Percentiles rank a stretch among this genome's conserved stretches.
phyloP scores from a whole-genome alignment of 2,113 vertebrate species.

The Sinocyclocheilus grahami region DNA sequence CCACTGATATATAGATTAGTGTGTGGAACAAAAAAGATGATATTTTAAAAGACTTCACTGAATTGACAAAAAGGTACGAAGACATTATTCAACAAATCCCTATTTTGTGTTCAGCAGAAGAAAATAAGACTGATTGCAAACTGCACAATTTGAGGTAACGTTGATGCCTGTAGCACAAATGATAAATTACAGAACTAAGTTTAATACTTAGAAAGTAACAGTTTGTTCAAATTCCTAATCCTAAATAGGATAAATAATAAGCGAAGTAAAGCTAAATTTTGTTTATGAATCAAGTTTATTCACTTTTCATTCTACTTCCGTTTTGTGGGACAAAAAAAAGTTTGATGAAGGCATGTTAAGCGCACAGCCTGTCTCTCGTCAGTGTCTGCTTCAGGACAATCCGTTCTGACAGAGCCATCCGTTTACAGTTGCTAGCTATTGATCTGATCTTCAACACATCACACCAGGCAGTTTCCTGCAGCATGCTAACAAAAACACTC shows the following conservation, averaged over 20 bases:
- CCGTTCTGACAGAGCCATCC: constrained; percentile 55
- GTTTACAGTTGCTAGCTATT: constrained; percentile 62
- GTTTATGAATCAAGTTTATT: not conserved
- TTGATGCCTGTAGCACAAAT: not conserved
- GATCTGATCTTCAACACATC: constrained; percentile 75
- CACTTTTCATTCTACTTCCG: constrained; percentile 5
- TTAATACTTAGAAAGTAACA: not conserved
- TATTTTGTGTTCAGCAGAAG: not conserved
- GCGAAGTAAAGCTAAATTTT: not conserved
- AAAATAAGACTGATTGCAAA: not conserved
- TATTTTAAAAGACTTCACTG: not conserved
- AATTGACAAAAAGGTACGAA: not conserved
- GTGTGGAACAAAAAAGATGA: no score
- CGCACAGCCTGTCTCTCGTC: constrained; percentile 32
- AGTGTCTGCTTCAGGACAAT: constrained; percentile 49
- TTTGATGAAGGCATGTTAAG: constrained; percentile 48
- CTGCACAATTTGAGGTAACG: not conserved
- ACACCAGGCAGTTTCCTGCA: constrained; percentile 70
- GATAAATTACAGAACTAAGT: not conserved
- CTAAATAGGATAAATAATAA: not conserved
- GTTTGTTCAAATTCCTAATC: no score
- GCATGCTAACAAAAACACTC: constrained; percentile 72
- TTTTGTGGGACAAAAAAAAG: constrained; percentile 17
- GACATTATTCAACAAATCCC: not conserved
- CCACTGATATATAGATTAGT: no score